Conservation (phyloP, 2,888 invertebrate species). For the Bombyx huttoni region DNA sequence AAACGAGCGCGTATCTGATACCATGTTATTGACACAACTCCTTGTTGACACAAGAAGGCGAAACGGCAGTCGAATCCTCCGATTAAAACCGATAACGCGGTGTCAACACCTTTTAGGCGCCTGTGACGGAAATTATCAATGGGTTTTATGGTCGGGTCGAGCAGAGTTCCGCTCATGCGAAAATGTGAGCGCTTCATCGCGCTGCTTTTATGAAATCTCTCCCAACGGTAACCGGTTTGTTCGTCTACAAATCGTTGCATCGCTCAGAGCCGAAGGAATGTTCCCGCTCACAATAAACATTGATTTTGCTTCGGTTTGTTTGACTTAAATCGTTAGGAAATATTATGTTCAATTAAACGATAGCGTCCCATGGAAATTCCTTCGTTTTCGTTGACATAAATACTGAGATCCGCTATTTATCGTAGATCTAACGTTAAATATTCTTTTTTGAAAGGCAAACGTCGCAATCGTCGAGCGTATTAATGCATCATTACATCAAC, state of each 20-base stretch:
- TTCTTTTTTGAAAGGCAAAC: too few species aligned
- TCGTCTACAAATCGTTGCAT: not conserved
- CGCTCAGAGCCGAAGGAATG: not conserved
- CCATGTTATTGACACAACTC: conserved; percentile 57
- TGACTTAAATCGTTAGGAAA: not conserved
- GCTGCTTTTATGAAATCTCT: conserved; percentile 20
- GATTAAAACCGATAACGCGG: conserved; percentile 58
- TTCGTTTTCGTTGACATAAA: too few species aligned
- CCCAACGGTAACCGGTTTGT: conserved; percentile 21
- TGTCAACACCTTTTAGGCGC: conserved; percentile 59
- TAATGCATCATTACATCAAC: not conserved
- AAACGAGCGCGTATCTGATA: conserved; percentile 60
- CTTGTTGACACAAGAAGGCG: conserved; percentile 62
- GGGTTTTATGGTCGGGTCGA: conserved; percentile 29
- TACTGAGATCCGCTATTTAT: too few species aligned
- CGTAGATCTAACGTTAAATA: too few species aligned
- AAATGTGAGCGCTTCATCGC: conserved; percentile 23
- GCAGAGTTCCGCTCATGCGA: conserved; percentile 40
- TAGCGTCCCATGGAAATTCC: not conserved
- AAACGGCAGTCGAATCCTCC: conserved; percentile 62
- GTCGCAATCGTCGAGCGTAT: not conserved
- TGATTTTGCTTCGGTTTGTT: not conserved
- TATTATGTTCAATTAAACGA: not conserved
- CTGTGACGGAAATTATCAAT: conserved; percentile 45
- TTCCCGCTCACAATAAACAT: not conserved